phyloP scores from a whole-genome alignment of 2,113 vertebrate species.

The Danionella cerebrum region DNA sequence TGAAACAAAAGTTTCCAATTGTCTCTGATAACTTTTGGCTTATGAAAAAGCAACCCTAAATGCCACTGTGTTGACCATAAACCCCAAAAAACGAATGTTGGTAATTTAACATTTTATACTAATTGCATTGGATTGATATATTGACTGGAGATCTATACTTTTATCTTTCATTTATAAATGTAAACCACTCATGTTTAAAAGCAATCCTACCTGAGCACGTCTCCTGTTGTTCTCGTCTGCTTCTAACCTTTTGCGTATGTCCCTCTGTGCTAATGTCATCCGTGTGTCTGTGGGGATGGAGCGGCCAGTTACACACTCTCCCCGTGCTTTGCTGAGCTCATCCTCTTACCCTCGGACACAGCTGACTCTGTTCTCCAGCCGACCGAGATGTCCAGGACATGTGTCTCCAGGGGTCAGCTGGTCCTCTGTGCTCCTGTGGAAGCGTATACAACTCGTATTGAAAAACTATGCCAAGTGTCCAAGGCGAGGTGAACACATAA shows the following conservation, averaged over 20 bases:
- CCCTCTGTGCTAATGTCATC: neutral
- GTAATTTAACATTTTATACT: no score
- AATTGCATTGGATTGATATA: no score
- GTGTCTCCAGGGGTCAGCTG: slow-evolving; percentile 3
- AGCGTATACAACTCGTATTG: neutral
- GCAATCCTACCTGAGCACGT: neutral
- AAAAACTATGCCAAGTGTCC: neutral
- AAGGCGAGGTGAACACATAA: neutral
- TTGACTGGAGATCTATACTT: no score
- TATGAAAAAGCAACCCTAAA: no score
- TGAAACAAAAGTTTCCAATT: no score
- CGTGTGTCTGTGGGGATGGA: slow-evolving; percentile 10
- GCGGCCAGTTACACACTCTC: slow-evolving; percentile 20
- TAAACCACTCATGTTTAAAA: no score
- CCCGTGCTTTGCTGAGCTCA: slow-evolving; percentile 14
- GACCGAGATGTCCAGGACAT: neutral
- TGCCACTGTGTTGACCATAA: no score
- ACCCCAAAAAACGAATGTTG: no score
- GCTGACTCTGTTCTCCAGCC: slow-evolving; percentile 11
- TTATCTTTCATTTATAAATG: no score
- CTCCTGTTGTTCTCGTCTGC: neutral
- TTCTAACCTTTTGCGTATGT: neutral
- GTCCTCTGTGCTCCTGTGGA: neutral
- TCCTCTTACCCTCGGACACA: slow-evolving; percentile 23
- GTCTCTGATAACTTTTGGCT: no score